Evolutionary conservation across 1,140 invertebrate species (phyloP).

Genomic region (Brachionus manjavacas): DNA sequence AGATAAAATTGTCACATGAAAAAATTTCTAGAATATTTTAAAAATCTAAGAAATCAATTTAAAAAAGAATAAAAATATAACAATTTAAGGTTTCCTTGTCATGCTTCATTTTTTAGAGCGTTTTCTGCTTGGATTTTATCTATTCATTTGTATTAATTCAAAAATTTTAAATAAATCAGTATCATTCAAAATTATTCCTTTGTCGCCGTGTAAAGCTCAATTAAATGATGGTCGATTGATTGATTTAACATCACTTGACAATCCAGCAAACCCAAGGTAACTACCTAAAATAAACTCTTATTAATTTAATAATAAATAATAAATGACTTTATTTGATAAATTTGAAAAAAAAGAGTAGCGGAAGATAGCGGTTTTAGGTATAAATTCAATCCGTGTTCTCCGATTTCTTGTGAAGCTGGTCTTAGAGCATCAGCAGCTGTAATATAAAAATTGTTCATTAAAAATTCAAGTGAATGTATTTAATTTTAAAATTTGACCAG

Average conservation of each 20-base stretch:
- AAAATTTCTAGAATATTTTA: not conserved
- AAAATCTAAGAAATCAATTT: not conserved
- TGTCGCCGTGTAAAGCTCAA: not conserved
- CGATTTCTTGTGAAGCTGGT: not conserved
- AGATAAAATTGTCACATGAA: not conserved
- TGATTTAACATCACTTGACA: slow-evolving; percentile 25
- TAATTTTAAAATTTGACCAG: not conserved
- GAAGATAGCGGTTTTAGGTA: not conserved
- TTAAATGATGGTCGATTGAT: slow-evolving; percentile 25
- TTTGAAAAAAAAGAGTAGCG: not conserved
- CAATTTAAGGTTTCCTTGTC: too few relatives aligned
- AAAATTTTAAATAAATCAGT: not conserved
- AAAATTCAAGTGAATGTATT: not conserved
- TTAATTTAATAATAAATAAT: not conserved
- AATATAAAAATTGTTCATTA: not conserved
- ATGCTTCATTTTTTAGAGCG: too few relatives aligned
- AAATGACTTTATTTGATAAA: not conserved
- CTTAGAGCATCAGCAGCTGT: not conserved
- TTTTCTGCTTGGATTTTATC: not conserved
- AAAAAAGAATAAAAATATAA: not conserved
- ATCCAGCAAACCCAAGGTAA: slow-evolving; percentile 5
- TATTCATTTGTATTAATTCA: not conserved
- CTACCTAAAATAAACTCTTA: not conserved
- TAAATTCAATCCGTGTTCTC: slow-evolving; percentile 37
- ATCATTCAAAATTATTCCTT: not conserved